Conservation (phyloP, 1,140 invertebrate genomes). For the Bradynema listronoti region DNA sequence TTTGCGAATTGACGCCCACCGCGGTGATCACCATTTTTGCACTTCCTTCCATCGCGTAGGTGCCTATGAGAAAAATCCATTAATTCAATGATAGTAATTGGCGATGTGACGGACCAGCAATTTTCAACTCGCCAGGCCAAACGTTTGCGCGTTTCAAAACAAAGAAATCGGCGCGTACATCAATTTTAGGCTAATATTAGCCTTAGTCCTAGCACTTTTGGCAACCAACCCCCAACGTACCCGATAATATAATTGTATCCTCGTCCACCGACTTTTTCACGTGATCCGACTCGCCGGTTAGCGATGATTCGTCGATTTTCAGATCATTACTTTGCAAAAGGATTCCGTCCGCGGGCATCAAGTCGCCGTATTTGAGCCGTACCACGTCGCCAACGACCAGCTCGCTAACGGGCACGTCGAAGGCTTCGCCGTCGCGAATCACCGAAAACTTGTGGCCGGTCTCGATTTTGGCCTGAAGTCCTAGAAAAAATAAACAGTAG, state of each 20-base stretch:
- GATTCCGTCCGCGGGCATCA: conserved; percentile 56
- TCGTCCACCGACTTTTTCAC: conserved; percentile 52
- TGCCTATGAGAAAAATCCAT: conserved; percentile 23
- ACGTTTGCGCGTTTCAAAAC: too few relatives aligned
- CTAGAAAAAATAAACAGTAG: conserved; percentile 14
- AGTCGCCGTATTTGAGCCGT: conserved; percentile 65
- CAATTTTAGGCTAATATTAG: too few relatives aligned
- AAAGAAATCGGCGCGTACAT: too few relatives aligned
- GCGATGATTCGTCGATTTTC: conserved; percentile 58
- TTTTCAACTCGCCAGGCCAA: neutral
- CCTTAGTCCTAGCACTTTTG: neutral
- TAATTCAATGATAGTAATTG: neutral
- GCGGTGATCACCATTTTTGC: conserved; percentile 57
- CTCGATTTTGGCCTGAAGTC: conserved; percentile 89
- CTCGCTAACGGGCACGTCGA: conserved; percentile 85
- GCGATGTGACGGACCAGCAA: too few relatives aligned
- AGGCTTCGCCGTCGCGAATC: conserved; percentile 75
- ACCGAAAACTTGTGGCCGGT: conserved; percentile 97
- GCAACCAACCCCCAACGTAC: conserved; percentile 20
- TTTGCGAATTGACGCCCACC: conserved; percentile 58
- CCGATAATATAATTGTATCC: conserved; percentile 55
- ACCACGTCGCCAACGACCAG: conserved; percentile 98
- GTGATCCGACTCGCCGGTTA: conserved; percentile 57
- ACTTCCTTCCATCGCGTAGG: conserved; percentile 58
- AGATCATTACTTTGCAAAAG: conserved; percentile 58